phyloP scores from a whole-genome alignment of 2,888 invertebrate species.

The Cynaeus angustus region DNA sequence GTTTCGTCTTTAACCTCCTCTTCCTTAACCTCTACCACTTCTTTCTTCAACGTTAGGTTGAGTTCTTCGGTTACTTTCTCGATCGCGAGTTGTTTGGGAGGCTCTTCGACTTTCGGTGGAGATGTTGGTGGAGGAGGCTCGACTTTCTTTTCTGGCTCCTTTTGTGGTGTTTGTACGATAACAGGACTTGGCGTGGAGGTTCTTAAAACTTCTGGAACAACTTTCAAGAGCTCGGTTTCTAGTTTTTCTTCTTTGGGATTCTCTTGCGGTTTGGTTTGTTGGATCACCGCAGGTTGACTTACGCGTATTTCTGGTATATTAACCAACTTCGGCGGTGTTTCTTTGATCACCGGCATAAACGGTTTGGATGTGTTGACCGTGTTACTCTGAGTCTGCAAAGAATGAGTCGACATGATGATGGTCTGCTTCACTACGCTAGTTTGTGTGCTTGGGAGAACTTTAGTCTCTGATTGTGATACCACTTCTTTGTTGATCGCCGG shows the following conservation, averaged over 20 bases:
- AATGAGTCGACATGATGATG: constrained; percentile 41
- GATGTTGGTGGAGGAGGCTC: constrained; percentile 52
- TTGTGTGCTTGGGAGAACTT: constrained; percentile 51
- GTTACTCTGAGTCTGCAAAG: constrained; percentile 39
- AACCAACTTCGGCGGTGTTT: constrained; percentile 58
- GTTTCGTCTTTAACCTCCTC: constrained; percentile 56
- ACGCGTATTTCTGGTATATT: constrained; percentile 42
- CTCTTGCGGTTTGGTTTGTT: constrained; percentile 13
- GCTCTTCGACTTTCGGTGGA: constrained; percentile 48
- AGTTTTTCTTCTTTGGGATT: constrained; percentile 54
- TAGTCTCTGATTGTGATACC: constrained; percentile 3
- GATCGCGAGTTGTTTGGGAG: constrained; percentile 58
- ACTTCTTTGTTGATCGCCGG: not conserved
- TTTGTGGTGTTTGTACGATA: constrained; percentile 66
- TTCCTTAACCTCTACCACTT: constrained; percentile 55
- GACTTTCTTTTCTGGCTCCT: constrained; percentile 50
- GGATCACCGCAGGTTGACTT: constrained; percentile 46
- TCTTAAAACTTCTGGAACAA: constrained; percentile 54
- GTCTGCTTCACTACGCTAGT: constrained; percentile 35
- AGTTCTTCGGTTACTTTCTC: constrained; percentile 67
- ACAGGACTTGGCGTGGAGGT: constrained; percentile 72
- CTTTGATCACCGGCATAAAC: constrained; percentile 65
- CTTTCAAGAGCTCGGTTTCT: constrained; percentile 49
- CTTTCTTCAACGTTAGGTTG: constrained; percentile 64
- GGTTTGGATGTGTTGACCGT: constrained; percentile 52